Evolutionary conservation across 2,797 vertebrate species (phyloP), one percentile per base, ranked within the genome.

Genomic region (Melanotaenia parkinsoni): DNA sequence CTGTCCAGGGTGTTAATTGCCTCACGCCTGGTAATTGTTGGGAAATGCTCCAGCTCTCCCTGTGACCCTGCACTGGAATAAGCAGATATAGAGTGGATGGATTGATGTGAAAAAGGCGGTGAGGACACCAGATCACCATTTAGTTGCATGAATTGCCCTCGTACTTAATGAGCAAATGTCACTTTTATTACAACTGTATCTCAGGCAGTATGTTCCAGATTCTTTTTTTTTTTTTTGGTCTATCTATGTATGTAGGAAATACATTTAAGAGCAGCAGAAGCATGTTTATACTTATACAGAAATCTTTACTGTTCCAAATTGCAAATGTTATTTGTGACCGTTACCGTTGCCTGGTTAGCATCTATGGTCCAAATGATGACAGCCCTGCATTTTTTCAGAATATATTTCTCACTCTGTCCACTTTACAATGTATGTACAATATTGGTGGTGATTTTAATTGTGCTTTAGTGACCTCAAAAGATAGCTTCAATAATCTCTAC

Each of bases 301-400:
- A 32, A 32, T 63, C 26, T 10, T 24, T 50, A 13, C 18, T 43
- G 9, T 33, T 63, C 28, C 22, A 40, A 40, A 20, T 18, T 33
- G 8, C 3, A 8, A 33, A 58, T 33, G 26, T 33, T 10, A 57
- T 58, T 57, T 57, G 28, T 57, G 54, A 57, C 13, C 12, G 28
- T 16, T 32, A 30, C 28, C 13, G 54, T 14, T 32, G 32, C 16
- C 28, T 57, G 16, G 54, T 57, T 57, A 14, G 54, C 8, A 32
- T 57, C 13, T 57, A 57, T 22, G 54, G 54, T 18, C 28, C 54
- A 32, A 57, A 57, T 57, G 54, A 57, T 8, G 54, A 57, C 14
- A 32, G 28, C 14, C 24, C 54, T 7, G 13, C 13, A 57, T 57
- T 57, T 16, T 57, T 57, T 56, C 54, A 57, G 14, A 57, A 32